Evolutionary conservation across 2,797 vertebrate genomes (phyloP).

Genomic region (Rallus crepitans): DNA sequence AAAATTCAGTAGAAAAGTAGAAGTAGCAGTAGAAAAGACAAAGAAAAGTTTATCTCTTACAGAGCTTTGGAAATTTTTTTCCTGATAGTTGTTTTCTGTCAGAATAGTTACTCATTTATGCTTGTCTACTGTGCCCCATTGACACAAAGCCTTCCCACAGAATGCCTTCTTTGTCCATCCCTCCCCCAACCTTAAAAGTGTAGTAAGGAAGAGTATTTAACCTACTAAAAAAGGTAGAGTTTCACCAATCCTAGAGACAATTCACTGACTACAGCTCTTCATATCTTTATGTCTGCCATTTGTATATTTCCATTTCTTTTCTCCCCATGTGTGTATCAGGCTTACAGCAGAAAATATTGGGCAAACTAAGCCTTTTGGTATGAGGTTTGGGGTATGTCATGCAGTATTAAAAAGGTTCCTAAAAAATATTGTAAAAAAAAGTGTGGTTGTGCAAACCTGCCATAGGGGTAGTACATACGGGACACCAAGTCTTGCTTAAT

Average conservation of each 20-base stretch:
- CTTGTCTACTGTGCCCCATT: fast-evolving
- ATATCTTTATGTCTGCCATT: neutral
- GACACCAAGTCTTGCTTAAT: neutral
- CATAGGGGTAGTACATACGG: fast-evolving
- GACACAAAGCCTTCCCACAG: neutral
- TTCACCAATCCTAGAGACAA: neutral
- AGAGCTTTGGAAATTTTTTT: neutral
- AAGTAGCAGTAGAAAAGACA: neutral
- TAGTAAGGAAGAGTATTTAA: neutral
- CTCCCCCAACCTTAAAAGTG: neutral
- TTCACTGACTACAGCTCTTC: neutral
- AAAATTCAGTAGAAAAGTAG: neutral
- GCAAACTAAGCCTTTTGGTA: neutral
- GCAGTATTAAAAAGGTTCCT: neutral
- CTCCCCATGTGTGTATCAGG: fast-evolving
- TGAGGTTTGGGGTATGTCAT: neutral
- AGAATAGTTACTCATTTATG: neutral
- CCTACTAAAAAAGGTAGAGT: neutral
- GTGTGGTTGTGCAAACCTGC: fast-evolving
- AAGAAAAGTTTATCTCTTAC: neutral
- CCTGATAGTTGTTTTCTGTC: neutral
- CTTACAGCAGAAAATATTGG: neutral
- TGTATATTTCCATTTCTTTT: neutral
- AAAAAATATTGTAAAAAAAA: neutral
- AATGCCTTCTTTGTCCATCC: neutral